Percentiles rank a stretch among this genome's conserved stretches.
Conservation (phyloP, 37 sponge, comb jelly and placozoan genomes). For the Chondrilla cf. caribensis region DNA sequence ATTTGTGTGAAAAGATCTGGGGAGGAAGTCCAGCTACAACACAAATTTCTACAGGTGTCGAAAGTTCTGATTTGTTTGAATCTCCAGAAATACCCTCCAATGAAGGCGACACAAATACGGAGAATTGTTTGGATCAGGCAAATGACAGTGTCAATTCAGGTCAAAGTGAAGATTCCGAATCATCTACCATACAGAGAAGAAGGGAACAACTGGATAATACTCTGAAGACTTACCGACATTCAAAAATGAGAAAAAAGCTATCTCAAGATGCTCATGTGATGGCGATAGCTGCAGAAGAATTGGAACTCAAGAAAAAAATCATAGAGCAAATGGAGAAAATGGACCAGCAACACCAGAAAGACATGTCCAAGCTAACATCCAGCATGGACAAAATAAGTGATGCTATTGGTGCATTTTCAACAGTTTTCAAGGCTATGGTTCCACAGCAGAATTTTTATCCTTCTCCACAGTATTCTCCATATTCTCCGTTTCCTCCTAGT, state of each 20-base stretch:
- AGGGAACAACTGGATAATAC: neutral
- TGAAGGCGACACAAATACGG: neutral
- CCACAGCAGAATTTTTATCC: too few relatives aligned
- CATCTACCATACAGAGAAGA: neutral
- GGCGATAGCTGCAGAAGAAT: neutral
- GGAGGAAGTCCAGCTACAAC: slow-evolving; percentile 8
- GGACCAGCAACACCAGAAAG: neutral
- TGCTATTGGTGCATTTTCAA: too few relatives aligned
- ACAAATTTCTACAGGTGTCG: neutral
- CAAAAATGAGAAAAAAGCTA: neutral
- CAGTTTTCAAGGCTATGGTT: too few relatives aligned
- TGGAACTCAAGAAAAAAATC: neutral
- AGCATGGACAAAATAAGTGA: neutral
- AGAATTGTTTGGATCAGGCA: too few relatives aligned
- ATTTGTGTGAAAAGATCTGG: slow-evolving; percentile 22
- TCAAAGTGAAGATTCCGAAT: too few relatives aligned
- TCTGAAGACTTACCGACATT: neutral
- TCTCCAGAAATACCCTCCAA: neutral
- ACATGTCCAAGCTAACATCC: neutral
- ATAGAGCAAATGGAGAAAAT: neutral
- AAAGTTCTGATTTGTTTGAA: neutral
- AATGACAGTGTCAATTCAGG: neutral
- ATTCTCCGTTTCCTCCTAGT: too few relatives aligned
- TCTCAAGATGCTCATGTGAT: neutral
- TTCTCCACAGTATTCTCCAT: too few relatives aligned